Conservation (phyloP, 2,888 invertebrate species). For the Andricus curvator region DNA sequence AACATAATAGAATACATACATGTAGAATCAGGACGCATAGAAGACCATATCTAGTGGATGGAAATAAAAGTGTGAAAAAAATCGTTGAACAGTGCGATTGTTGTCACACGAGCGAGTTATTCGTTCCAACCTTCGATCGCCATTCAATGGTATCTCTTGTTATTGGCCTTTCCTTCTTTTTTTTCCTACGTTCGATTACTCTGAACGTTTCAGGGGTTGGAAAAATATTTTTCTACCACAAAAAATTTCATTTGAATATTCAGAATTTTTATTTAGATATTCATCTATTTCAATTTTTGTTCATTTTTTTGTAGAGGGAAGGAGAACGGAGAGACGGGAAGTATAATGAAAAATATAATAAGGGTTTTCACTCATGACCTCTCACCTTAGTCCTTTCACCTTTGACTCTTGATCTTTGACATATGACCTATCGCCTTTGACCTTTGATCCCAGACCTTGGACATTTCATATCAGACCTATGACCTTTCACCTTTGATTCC, state of each 20-base stretch:
- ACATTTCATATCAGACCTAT: too few relatives aligned
- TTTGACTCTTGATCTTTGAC: too few relatives aligned
- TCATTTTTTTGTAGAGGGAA: too few relatives aligned
- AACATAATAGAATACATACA: conserved; percentile 68
- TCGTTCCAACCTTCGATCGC: not conserved
- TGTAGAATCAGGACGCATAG: conserved; percentile 61
- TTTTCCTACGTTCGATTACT: not conserved
- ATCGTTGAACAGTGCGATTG: conserved; percentile 41
- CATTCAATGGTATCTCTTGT: not conserved
- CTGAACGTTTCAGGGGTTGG: not conserved
- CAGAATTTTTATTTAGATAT: not conserved
- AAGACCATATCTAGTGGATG: conserved; percentile 45
- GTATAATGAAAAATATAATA: too few relatives aligned
- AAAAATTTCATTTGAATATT: not conserved
- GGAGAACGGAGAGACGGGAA: too few relatives aligned
- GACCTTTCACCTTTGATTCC: too few relatives aligned
- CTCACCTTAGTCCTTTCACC: too few relatives aligned
- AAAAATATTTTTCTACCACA: not conserved
- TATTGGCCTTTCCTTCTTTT: not conserved
- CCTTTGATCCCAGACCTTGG: too few relatives aligned
- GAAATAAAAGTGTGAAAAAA: conserved; percentile 45
- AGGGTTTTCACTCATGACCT: too few relatives aligned
- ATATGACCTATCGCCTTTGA: too few relatives aligned
- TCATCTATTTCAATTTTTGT: not conserved
- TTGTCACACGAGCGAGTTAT: conserved; percentile 5